These are phyloP conservation scores for Drosophila pseudotalamancana DNA, from an alignment of 2,888 invertebrate genomes.

Conservation along the genomic window DNA sequence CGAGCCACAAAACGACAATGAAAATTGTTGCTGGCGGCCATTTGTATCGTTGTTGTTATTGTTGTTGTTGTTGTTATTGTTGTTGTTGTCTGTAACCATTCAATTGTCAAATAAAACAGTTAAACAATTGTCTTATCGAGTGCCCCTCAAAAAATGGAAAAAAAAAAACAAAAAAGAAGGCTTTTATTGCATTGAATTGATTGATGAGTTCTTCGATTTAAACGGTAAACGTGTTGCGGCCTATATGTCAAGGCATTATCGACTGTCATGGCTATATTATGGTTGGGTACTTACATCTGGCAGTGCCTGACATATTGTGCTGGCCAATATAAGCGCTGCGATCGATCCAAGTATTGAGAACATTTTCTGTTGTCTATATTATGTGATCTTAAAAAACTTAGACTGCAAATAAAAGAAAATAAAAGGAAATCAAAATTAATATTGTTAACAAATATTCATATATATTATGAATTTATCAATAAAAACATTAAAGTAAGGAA, in stretches of 20 bases:
- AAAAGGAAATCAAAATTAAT: not conserved
- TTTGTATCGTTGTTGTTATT: constrained; percentile 16
- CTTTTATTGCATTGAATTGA: constrained; percentile 67
- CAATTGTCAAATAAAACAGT: constrained; percentile 51
- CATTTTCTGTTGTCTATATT: constrained; percentile 69
- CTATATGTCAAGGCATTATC: constrained; percentile 32
- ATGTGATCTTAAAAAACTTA: constrained; percentile 53
- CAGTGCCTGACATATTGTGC: constrained; percentile 82
- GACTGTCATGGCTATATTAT: constrained; percentile 1
- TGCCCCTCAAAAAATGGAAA: constrained; percentile 48
- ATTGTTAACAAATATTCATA: not conserved
- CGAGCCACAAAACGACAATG: constrained; percentile 65
- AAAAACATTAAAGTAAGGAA: not conserved
- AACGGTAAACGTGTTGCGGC: constrained; percentile 46
- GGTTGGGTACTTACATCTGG: constrained; percentile 83
- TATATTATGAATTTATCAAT: not conserved
- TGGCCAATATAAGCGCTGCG: constrained; percentile 81
- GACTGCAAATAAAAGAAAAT: constrained; percentile 63
- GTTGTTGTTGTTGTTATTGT: constrained; percentile 8
- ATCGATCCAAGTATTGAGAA: constrained; percentile 80
- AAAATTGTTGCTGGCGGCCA: constrained; percentile 65
- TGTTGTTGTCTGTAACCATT: constrained; percentile 25
- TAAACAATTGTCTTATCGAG: constrained; percentile 47
- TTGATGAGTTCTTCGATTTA: constrained; percentile 65
- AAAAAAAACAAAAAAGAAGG: too few species aligned